A percentile compares a stretch with the other conserved stretches of the same genome.
Evolutionary conservation across 1,140 invertebrate species (phyloP).

Genomic region (Bombus balteatus): DNA sequence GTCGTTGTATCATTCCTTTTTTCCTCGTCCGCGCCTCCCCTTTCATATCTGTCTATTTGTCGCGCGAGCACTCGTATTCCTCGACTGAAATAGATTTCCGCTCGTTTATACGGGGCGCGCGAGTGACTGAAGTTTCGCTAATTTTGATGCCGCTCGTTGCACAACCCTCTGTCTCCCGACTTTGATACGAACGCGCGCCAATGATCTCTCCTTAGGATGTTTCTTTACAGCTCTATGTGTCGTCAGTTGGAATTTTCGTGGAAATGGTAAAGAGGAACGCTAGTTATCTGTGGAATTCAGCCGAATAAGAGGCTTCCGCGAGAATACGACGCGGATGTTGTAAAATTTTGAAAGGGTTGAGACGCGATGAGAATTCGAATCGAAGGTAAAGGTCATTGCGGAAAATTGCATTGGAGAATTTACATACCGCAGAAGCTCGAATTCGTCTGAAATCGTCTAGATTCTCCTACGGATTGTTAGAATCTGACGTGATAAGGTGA

Average conservation of each 20-base stretch:
- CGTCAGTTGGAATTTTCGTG: neutral
- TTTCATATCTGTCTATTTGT: constrained; percentile 46
- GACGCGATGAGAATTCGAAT: neutral
- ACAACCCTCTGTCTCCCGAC: constrained; percentile 17
- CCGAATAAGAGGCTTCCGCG: too few relatives aligned
- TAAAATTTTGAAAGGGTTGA: neutral
- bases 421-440: too few relatives aligned
- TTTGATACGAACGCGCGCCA: constrained; percentile 23
- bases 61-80: constrained; percentile 5
- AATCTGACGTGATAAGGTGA: too few relatives aligned
- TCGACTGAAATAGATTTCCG: constrained; percentile 21
- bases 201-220: constrained; percentile 10
- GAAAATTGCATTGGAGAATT: neutral
- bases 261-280: neutral
- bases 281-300: neutral
- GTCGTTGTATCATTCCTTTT: neutral
- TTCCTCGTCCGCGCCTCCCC: constrained; percentile 18
- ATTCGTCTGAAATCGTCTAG: too few relatives aligned
- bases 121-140: constrained; percentile 51
- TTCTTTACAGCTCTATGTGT: neutral
- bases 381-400: neutral
- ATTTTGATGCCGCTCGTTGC: constrained; percentile 67
- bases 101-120: constrained; percentile 15
- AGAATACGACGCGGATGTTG: neutral
- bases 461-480: too few relatives aligned